phyloP scores from a whole-genome alignment of 2,888 invertebrate genomes.

The Callosobruchus maculatus region DNA sequence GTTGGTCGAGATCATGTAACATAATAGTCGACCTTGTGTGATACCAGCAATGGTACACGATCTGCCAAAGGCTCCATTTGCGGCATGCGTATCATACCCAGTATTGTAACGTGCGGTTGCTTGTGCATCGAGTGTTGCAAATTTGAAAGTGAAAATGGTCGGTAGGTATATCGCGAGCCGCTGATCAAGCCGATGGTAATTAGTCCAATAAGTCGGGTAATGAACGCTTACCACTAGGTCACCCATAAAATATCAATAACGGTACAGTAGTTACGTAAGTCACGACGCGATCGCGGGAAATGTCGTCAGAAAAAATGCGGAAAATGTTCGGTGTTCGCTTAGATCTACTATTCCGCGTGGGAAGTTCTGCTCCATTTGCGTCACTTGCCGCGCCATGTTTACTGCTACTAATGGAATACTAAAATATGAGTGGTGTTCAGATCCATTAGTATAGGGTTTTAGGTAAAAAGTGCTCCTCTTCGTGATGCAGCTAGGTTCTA shows the following conservation, averaged over 20 bases:
- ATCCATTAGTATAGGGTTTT: not conserved
- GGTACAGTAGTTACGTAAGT: constrained; percentile 7
- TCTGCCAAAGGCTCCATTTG: not conserved
- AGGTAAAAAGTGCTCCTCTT: too few species aligned
- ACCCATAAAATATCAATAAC: constrained; percentile 9
- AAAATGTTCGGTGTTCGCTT: not conserved
- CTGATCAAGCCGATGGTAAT: constrained; percentile 1
- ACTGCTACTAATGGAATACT: not conserved
- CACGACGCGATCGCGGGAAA: not conserved
- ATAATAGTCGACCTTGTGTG: not conserved
- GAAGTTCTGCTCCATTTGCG: not conserved
- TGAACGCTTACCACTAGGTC: constrained; percentile 5
- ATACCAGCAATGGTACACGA: not conserved
- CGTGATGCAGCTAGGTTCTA: too few species aligned
- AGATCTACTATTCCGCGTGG: not conserved
- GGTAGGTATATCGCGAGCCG: not conserved
- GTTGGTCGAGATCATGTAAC: not conserved
- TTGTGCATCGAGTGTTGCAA: not conserved
- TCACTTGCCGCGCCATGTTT: not conserved
- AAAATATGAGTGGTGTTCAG: not conserved
- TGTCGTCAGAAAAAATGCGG: not conserved
- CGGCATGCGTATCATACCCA: not conserved
- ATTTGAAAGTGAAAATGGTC: constrained; percentile 4
- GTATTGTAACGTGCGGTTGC: not conserved
- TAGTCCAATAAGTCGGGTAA: constrained; percentile 5